Evolutionary conservation across 2,797 vertebrate species (phyloP), one percentile per base, ranked within the genome.

Genomic region (Micropoecilia bifurca): DNA sequence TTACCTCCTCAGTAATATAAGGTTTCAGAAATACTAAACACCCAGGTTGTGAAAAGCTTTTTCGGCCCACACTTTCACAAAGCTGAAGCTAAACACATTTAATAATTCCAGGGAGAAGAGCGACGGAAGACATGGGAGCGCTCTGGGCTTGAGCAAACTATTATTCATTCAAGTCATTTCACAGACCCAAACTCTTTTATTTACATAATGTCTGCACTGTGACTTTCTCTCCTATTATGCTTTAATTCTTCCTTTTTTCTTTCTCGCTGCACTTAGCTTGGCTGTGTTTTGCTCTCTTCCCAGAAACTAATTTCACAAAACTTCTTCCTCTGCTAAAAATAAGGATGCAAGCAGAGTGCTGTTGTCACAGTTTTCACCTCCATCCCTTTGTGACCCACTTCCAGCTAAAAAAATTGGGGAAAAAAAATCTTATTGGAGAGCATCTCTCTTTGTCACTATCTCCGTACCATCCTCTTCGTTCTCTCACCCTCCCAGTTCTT

Each of bases 361-460:
- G 81, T 80, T 91, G 86, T 87, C 80, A 86, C 78, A 84, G 79
- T 75, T 91, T 82, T 81, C 86, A 93, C 92, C 90, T 83, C 71
- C 74, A 82, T 90, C 89, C 90, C 71, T 84, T 69, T 36, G 71
- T 89, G 92, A 92, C 93, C 92, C 80, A 92, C 72, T 91, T 93
- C 84, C 68, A 83, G 77, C 75, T 73, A 46, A 86, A 88, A 8
- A 83, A 80, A 81, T 50, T 2, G 48, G 7, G 74, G 73, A 87
- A 82, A 76, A 78, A 77, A 74, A 72, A n/a, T 84, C 71, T 76
- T 78, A 86, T 57, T 82, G 76, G 53, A 80, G 71, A 57, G 80
- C 14, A 33, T 83, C 69, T 77, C 50, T 79, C 73, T 71, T 47
- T 69, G 18, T 78, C 47, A 78, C 76, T 80, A 46, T 66, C 7